Base-by-base conservation (phyloP, 2,888 invertebrate genomes). In the Drosophila setosimentum region DNA sequence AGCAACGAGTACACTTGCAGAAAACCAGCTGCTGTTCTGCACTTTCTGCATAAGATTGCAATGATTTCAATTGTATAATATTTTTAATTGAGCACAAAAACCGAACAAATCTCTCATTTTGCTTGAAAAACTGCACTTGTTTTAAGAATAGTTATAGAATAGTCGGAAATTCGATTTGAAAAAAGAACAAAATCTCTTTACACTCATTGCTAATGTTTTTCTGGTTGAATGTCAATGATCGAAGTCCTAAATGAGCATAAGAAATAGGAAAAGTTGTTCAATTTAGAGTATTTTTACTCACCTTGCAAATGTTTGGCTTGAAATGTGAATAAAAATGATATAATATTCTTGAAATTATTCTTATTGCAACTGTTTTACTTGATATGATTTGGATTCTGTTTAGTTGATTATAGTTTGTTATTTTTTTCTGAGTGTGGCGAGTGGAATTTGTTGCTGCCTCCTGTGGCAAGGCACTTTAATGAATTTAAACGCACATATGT, bases 401-500 rank as follows among this genome's bases (percentile, higher is more conserved):
- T 18, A 27, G 27, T 27, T 49, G 5, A 6, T 45, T 45, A 6
- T 13, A 45, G 40, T 42, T 10, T 2, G 8, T 4, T 10, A 1
- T 40, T n/a, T n/a, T 10, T 10, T 48, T 27, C 11, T 16, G 13
- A 30, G 42, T 45, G 24, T 48, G 8, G 37, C 51, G 58, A 45
- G 67, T 50, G 10, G 8, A 33, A 42, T 48, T 40, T 37, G 24
- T 45, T 40, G 40, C 24, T 27, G 13, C 33, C 33, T 21, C 33
- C 37, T 50, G 50, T 45, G 32, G 32, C 45, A 48, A 33, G 42
- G 35, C 30, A 54, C 61, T 80, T 80, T 86, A 82, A 83, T 80
- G 76, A 87, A 89, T 86, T 86, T 86, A 76, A 86, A 83, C 75
- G 61, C 73, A 68, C 75, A 73, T 57, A 55, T 76, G 51, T 60